These are phyloP conservation scores for Aselliscus stoliczkanus DNA, from an alignment of 2,797 vertebrate species.

Conservation along the genomic window DNA sequence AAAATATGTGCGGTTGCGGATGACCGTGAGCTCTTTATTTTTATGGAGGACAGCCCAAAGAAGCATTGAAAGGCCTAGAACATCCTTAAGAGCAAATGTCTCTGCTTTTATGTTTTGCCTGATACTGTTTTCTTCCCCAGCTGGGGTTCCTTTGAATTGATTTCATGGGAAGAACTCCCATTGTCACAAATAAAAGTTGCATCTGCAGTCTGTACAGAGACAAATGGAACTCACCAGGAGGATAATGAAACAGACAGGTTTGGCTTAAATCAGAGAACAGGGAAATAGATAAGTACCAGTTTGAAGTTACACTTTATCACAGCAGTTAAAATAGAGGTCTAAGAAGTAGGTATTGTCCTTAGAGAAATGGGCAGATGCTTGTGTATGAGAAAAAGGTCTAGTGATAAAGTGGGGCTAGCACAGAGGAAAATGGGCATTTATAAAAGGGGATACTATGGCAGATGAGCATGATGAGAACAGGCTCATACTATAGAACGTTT, in stretches of 20 bases:
- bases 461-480: neutral
- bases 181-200: neutral
- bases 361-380: neutral
- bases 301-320: constrained; percentile 12
- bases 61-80: neutral
- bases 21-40: neutral
- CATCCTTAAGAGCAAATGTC: neutral
- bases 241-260: neutral
- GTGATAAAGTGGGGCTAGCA: neutral
- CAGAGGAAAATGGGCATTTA: neutral
- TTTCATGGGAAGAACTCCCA: constrained; percentile 32
- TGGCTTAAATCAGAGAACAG: neutral
- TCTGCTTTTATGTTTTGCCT: neutral
- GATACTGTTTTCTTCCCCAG: neutral
- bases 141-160: constrained; percentile 36
- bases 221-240: constrained; percentile 47
- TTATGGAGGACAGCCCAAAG: neutral
- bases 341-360: neutral
- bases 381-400: neutral
- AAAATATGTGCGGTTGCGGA: neutral
- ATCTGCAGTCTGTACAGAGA: neutral
- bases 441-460: neutral
- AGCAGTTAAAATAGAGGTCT: neutral
- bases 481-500: neutral
- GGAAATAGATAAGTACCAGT: neutral